A percentile compares a stretch with the other conserved stretches of the same genome.
phyloP scores from a whole-genome alignment of 2,113 vertebrate species.

The Oncorhynchus kisutch region DNA sequence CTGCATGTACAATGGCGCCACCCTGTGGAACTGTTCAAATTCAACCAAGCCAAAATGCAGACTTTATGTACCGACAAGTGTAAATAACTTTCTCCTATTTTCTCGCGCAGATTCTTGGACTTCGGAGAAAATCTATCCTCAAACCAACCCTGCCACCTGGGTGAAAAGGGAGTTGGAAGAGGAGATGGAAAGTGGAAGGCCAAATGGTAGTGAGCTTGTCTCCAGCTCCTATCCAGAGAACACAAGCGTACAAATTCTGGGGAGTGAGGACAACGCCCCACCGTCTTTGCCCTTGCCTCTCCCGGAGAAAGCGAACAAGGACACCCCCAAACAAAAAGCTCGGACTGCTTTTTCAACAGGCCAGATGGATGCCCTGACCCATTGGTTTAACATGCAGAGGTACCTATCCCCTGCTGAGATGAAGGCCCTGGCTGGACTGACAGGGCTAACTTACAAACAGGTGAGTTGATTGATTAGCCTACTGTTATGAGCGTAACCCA shows the following conservation, averaged over 20 bases:
- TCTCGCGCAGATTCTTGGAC: constrained; percentile 67
- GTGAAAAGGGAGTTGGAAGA: constrained; percentile 4
- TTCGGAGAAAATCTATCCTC: constrained; percentile 51
- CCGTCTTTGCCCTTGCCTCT: background rate
- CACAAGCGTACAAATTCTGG: rapidly evolving
- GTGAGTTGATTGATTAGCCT: constrained; percentile 42
- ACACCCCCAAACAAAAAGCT: constrained; percentile 63
- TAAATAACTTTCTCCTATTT: no score
- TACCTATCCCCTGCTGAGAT: constrained; percentile 81
- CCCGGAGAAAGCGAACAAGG: constrained; percentile 5
- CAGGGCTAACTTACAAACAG: constrained; percentile 81
- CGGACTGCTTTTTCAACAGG: constrained; percentile 72
- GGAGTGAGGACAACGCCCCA: background rate
- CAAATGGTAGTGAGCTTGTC: constrained; percentile 7
- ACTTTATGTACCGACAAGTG: no score
- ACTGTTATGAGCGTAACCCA: background rate
- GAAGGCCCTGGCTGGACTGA: constrained; percentile 70
- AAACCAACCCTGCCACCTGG: constrained; percentile 45
- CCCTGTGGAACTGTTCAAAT: background rate
- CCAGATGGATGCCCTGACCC: constrained; percentile 74
- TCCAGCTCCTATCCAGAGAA: constrained; percentile 24
- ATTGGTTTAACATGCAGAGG: constrained; percentile 74
- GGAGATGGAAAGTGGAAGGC: constrained; percentile 25
- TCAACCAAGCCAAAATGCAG: no score
- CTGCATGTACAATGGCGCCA: background rate